Evolutionary conservation across 2,888 invertebrate genomes (phyloP).

Genomic region (Byasa hedistus): DNA sequence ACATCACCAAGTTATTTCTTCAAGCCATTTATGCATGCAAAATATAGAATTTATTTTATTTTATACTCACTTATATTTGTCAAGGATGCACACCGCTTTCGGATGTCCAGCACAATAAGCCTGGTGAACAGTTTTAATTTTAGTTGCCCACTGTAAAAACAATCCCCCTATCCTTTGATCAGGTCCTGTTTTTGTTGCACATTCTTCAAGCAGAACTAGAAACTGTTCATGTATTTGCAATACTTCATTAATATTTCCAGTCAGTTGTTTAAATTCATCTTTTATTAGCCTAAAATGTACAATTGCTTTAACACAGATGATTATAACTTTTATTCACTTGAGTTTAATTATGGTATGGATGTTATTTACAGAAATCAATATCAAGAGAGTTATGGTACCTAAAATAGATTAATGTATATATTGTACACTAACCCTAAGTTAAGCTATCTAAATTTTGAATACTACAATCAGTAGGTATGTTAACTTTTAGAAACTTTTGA

Average conservation of each 20-base stretch:
- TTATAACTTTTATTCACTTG: not conserved
- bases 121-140: slow-evolving; percentile 91
- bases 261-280: slow-evolving; percentile 92
- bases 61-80: slow-evolving; percentile 90
- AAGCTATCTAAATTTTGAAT: too few species aligned
- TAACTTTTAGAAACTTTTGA: too few species aligned
- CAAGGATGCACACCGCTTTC: slow-evolving; percentile 94
- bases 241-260: slow-evolving; percentile 94
- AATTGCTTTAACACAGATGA: not conserved
- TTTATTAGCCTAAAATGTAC: slow-evolving; percentile 83
- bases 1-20: not conserved
- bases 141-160: slow-evolving; percentile 91
- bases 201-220: slow-evolving; percentile 87
- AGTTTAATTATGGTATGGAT: not conserved
- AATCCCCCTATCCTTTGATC: slow-evolving; percentile 95
- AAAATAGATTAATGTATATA: too few species aligned
- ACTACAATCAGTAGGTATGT: too few species aligned
- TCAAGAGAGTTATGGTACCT: too few species aligned
- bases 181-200: slow-evolving; percentile 83
- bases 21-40: not conserved
- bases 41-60: not conserved
- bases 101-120: slow-evolving; percentile 97
- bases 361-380: too few species aligned
- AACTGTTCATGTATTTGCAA: slow-evolving; percentile 91
- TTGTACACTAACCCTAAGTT: too few species aligned